A percentile compares a stretch with the other conserved stretches of the same genome.
phyloP scores from a whole-genome alignment of 2,797 vertebrate species.

The Apogon hyalosoma region DNA sequence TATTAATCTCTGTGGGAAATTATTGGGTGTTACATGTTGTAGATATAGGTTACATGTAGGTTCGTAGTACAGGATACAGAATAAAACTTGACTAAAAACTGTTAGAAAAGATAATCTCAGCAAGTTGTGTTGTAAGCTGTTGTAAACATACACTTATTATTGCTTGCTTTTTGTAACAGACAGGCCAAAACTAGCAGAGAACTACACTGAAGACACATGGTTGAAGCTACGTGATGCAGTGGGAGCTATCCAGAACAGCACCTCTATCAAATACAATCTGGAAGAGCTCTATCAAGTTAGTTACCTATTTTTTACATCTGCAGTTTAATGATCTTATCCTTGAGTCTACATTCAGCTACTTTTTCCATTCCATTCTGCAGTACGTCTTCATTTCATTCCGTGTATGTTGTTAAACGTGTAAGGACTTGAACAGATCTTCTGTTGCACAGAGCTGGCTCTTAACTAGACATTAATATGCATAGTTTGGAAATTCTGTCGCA shows the following conservation, averaged over 20 bases:
- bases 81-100: too few relatives aligned
- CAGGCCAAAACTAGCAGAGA: constrained; percentile 97
- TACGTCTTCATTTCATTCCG: too few relatives aligned
- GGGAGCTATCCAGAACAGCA: constrained; percentile 98
- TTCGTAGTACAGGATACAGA: too few relatives aligned
- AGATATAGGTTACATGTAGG: too few relatives aligned
- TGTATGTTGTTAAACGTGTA: neutral
- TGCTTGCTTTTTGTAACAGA: constrained; percentile 81
- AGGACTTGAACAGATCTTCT: neutral
- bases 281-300: constrained; percentile 97
- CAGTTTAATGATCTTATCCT: neutral
- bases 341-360: too few relatives aligned
- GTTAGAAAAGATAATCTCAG: too few relatives aligned
- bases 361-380: too few relatives aligned
- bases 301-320: neutral
- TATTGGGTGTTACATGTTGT: too few relatives aligned
- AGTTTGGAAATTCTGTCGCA: neutral
- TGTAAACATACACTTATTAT: neutral
- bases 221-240: constrained; percentile 97
- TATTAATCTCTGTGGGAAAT: too few relatives aligned
- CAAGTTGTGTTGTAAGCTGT: too few relatives aligned
- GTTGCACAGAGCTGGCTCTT: neutral
- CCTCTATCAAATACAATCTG: constrained; percentile 98
- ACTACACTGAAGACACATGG: constrained; percentile 99
- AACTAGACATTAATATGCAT: neutral